Percentiles rank a stretch among this genome's conserved stretches.
phyloP scores from a whole-genome alignment of 2,888 invertebrate species.

The Eupithecia tripunctaria region DNA sequence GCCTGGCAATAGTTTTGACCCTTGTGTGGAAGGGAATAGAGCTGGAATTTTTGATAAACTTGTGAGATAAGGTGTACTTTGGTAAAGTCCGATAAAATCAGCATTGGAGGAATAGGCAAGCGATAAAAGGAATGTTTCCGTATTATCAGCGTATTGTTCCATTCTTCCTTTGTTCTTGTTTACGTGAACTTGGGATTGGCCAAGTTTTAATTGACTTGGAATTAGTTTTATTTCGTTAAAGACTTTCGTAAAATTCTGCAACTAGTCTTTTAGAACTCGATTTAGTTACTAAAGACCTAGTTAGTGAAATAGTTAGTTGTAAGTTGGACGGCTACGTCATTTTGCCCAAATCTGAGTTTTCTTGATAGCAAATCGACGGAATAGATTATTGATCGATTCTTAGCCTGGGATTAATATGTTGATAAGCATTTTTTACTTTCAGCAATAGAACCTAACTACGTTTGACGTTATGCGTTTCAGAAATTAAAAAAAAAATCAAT shows the following conservation, averaged over 20 bases:
- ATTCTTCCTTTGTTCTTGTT: constrained; percentile 41
- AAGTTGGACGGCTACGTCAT: not conserved
- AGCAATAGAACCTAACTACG: not conserved
- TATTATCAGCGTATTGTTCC: constrained; percentile 44
- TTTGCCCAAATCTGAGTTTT: not conserved
- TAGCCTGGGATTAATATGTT: not conserved
- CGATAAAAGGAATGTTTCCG: constrained; percentile 44
- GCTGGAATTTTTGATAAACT: constrained; percentile 5
- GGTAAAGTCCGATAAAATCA: constrained; percentile 33
- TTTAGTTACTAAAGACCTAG: not conserved
- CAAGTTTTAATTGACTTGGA: constrained; percentile 47
- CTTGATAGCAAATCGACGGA: not conserved
- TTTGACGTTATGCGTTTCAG: not conserved
- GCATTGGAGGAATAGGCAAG: constrained; percentile 36
- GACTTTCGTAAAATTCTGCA: constrained; percentile 34
- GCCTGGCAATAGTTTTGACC: not conserved
- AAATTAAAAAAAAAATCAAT: too few species aligned
- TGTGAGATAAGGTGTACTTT: constrained; percentile 20
- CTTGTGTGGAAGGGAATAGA: not conserved
- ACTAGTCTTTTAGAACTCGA: not conserved
- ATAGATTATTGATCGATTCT: not conserved
- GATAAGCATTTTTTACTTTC: not conserved
- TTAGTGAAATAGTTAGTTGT: not conserved
- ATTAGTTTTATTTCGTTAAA: constrained; percentile 44
- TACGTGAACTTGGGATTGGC: constrained; percentile 38